Evolutionary conservation across 1,140 invertebrate species (phyloP).

Genomic region (Octopus sinensis): DNA sequence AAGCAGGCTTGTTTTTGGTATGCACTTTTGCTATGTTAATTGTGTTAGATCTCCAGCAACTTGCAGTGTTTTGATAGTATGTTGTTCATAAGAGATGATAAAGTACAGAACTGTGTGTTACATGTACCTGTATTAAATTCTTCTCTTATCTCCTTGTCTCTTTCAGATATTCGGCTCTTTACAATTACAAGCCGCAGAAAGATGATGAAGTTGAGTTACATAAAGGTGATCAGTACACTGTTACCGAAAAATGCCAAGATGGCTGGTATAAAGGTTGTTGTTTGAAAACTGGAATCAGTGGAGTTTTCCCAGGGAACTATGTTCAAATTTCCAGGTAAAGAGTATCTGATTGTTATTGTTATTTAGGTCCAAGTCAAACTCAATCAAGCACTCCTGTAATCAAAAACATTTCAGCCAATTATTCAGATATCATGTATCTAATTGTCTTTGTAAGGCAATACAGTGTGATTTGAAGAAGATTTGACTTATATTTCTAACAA

Average conservation of each 20-base stretch:
- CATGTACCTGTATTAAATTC: neutral
- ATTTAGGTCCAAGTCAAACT: neutral
- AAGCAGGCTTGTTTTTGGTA: too few relatives aligned
- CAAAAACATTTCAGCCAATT: too few relatives aligned
- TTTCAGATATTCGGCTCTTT: conserved; percentile 53
- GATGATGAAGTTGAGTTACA: conserved; percentile 52
- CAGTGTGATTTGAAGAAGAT: too few relatives aligned
- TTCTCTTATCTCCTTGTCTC: conserved; percentile 5
- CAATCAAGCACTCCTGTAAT: too few relatives aligned
- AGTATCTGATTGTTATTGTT: neutral
- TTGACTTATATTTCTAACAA: too few relatives aligned
- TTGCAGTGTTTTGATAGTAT: too few relatives aligned
- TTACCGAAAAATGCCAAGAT: conserved; percentile 53
- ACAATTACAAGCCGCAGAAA: conserved; percentile 54
- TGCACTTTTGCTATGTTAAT: too few relatives aligned
- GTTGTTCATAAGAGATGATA: too few relatives aligned
- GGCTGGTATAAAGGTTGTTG: conserved; percentile 54
- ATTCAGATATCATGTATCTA: too few relatives aligned
- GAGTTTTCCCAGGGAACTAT: conserved; percentile 57
- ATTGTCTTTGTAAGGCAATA: too few relatives aligned
- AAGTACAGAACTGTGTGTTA: neutral
- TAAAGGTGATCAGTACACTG: conserved; percentile 54
- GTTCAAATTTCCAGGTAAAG: conserved; percentile 65
- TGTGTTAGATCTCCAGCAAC: too few relatives aligned
- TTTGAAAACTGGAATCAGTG: conserved; percentile 57